Conservation (phyloP, 2,888 invertebrate species). For the Erebia palarica region DNA sequence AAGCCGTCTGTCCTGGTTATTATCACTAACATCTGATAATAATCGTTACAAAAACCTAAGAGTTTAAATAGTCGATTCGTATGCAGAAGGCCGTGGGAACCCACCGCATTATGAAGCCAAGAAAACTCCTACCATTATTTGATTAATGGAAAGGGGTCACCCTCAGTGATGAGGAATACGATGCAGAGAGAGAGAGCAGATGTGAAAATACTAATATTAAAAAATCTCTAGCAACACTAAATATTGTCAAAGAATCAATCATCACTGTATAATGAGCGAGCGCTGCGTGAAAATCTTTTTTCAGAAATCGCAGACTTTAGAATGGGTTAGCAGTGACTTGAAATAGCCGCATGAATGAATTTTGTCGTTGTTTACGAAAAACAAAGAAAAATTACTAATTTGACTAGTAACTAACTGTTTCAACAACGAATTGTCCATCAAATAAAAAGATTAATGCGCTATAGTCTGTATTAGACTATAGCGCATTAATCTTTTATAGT, state of each 20-base stretch:
- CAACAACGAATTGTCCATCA: not conserved
- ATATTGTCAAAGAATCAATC: not conserved
- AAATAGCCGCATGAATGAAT: slow-evolving; percentile 10
- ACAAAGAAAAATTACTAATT: not conserved
- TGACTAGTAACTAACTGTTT: not conserved
- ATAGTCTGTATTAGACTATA: not conserved
- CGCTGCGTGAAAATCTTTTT: slow-evolving; percentile 9
- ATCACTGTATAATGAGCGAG: not conserved
- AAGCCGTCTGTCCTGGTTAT: too few relatives aligned
- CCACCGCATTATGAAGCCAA: too few relatives aligned
- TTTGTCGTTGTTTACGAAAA: not conserved
- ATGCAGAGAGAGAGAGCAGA: too few relatives aligned
- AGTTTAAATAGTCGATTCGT: too few relatives aligned
- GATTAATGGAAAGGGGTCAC: too few relatives aligned
- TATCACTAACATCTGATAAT: too few relatives aligned
- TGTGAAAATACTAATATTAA: too few relatives aligned
- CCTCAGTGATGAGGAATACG: too few relatives aligned
- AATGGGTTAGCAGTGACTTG: not conserved
- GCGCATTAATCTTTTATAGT: too few relatives aligned
- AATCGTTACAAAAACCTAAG: too few relatives aligned
- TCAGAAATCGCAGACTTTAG: not conserved
- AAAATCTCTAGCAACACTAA: not conserved
- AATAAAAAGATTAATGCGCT: not conserved
- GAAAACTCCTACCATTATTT: too few relatives aligned
- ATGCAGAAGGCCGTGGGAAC: too few relatives aligned